Conservation (phyloP, 2,113 vertebrate species). For the Clinocottus analis region DNA sequence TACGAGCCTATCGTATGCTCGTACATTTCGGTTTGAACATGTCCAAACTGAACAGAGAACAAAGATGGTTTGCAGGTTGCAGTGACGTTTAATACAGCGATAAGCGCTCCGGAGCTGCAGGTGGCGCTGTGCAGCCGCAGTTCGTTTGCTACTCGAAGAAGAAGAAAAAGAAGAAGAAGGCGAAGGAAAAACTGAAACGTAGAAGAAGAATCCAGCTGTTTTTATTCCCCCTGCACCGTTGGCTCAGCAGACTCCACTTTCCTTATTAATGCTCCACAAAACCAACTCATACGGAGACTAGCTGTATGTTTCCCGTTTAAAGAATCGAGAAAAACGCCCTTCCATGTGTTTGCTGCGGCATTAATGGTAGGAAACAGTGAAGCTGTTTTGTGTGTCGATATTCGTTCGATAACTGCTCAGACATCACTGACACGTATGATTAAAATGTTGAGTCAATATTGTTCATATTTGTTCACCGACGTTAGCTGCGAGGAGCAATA, state of each 20-base stretch:
- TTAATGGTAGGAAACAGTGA: slow-evolving; percentile 21
- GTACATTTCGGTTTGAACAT: not conserved
- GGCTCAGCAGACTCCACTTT: not conserved
- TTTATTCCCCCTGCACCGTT: not conserved
- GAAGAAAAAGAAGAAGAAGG: slow-evolving; percentile 20
- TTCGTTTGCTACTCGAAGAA: not conserved
- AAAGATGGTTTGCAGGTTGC: not conserved
- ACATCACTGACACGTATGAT: slow-evolving; percentile 4
- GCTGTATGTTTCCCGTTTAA: not conserved
- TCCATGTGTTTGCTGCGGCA: slow-evolving; percentile 29
- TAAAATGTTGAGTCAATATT: not conserved
- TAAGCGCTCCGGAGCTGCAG: not conserved
- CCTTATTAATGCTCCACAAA: not conserved
- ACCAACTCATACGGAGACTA: not conserved
- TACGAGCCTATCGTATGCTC: too few species aligned
- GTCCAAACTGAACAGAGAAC: not conserved
- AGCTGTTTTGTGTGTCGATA: not conserved
- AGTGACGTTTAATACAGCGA: not conserved
- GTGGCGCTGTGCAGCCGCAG: not conserved
- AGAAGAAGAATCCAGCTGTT: slow-evolving; percentile 55
- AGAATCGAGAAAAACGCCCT: not conserved
- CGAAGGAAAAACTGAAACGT: not conserved
- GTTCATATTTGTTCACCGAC: not conserved
- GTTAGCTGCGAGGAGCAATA: not conserved
- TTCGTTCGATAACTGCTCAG: not conserved